Evolutionary conservation across 2,797 vertebrate species (phyloP).

Genomic region (Perodicticus potto): DNA sequence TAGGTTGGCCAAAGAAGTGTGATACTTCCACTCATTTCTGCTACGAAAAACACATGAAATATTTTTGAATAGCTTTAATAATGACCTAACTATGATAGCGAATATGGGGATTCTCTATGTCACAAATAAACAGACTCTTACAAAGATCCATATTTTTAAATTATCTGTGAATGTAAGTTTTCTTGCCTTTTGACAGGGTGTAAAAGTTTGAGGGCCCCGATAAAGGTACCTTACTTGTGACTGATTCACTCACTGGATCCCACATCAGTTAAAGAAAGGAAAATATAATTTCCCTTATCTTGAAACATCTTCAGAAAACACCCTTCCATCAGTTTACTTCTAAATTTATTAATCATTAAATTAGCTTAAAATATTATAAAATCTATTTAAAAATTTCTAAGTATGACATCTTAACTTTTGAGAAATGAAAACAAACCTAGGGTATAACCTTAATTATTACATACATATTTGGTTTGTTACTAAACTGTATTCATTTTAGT

Average conservation of each 20-base stretch:
- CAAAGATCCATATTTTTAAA: neutral
- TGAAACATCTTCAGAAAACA: conserved; percentile 29
- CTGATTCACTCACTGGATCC: neutral
- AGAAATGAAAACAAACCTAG: conserved; percentile 50
- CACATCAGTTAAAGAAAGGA: neutral
- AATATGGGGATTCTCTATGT: neutral
- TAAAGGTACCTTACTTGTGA: neutral
- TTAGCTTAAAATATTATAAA: conserved; percentile 21
- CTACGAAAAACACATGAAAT: neutral
- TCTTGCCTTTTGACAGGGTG: conserved; percentile 17
- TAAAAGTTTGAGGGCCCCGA: neutral
- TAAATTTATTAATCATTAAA: conserved; percentile 9
- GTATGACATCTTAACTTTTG: neutral
- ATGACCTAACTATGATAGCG: neutral
- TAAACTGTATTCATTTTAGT: neutral
- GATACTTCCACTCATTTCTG: neutral
- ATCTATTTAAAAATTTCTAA: neutral
- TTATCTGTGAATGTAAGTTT: conserved; percentile 9
- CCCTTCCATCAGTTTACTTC: neutral
- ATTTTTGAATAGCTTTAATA: neutral
- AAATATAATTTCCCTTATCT: neutral
- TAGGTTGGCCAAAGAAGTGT: neutral
- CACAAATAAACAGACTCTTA: neutral
- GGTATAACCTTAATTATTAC: neutral
- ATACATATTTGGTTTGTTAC: neutral